Evolutionary conservation across 2,113 vertebrate species (phyloP).

Genomic region (Notothenia rossii): DNA sequence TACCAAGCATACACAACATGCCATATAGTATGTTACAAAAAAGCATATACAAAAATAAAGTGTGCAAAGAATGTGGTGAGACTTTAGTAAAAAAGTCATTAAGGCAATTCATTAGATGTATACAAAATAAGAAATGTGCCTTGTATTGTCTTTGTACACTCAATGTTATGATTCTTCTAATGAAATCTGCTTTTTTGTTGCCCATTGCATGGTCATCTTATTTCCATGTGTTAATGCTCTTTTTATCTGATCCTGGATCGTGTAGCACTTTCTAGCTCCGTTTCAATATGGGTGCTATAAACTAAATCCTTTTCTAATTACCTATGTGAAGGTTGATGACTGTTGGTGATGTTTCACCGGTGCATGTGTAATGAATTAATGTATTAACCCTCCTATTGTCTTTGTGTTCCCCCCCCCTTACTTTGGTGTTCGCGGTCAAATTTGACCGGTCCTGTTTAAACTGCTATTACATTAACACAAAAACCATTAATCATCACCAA

Average conservation of each 20-base stretch:
- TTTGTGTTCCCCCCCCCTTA: no score
- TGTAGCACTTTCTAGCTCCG: background rate
- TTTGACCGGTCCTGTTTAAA: no score
- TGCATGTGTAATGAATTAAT: conserved; percentile 32
- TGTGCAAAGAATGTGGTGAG: background rate
- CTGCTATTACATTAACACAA: no score
- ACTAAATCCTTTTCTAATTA: conserved; percentile 33
- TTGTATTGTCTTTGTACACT: conserved; percentile 1
- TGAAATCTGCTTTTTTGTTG: conserved; percentile 6
- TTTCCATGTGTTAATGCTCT: conserved; percentile 9
- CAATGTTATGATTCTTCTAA: conserved; percentile 1
- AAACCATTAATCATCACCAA: no score
- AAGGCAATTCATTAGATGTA: conserved; percentile 1
- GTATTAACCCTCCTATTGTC: background rate
- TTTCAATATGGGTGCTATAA: conserved; percentile 21
- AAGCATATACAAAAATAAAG: background rate
- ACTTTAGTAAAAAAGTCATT: background rate
- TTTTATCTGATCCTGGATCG: conserved; percentile 13
- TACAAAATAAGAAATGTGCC: background rate
- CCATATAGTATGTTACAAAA: background rate
- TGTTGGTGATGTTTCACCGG: conserved; percentile 27
- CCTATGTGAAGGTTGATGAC: conserved; percentile 8
- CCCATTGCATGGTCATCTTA: conserved; percentile 9
- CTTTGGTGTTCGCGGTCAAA: no score
- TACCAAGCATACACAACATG: background rate